Evolutionary conservation across 1,140 invertebrate genomes (phyloP).

Genomic region (Magallana angulata): DNA sequence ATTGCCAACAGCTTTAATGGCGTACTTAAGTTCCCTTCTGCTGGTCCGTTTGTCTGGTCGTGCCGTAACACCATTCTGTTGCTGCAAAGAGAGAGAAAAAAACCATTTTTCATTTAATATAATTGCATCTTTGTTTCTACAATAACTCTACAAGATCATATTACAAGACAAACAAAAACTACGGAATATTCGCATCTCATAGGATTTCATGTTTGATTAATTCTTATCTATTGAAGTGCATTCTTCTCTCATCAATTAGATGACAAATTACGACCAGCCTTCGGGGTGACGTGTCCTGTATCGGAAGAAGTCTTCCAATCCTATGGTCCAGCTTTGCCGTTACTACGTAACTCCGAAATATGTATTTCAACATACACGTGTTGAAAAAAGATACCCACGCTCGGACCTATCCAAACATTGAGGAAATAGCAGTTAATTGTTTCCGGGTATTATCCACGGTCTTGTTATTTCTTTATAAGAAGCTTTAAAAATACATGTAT

Average conservation of each 20-base stretch:
- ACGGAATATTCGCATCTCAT: background rate
- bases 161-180: conserved; percentile 25
- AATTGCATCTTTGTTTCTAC: background rate
- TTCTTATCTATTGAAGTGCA: conserved; percentile 23
- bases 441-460: too few relatives aligned
- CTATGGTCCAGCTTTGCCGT: too few relatives aligned
- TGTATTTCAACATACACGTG: too few relatives aligned
- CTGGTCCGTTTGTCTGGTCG: background rate
- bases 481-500: too few relatives aligned
- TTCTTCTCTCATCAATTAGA: background rate
- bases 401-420: too few relatives aligned
- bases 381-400: too few relatives aligned
- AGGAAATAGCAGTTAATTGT: too few relatives aligned
- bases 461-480: too few relatives aligned
- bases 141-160: background rate
- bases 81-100: background rate
- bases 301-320: background rate
- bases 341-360: too few relatives aligned
- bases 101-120: background rate
- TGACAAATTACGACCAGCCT: background rate
- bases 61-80: background rate
- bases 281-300: background rate
- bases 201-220: background rate
- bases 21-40: conserved; percentile 51
- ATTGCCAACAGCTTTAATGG: conserved; percentile 58